A percentile compares a stretch with the other conserved stretches of the same genome.
These are phyloP conservation scores for Hydriomena furcata DNA, from an alignment of 2,888 invertebrate species.

Conservation along the genomic window DNA sequence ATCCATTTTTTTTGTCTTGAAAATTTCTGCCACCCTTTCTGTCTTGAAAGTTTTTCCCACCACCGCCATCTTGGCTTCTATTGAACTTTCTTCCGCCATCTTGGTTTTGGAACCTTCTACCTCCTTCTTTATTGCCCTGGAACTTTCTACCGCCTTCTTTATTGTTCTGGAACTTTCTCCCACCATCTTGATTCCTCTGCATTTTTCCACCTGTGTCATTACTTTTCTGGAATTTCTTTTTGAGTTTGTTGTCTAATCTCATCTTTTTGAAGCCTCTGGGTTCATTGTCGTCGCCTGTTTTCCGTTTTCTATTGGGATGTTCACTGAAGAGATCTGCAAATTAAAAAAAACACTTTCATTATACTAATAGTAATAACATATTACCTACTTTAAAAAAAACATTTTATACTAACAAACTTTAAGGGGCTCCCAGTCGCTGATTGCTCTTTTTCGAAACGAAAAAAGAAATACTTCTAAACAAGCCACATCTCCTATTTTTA, in stretches of 20 bases:
- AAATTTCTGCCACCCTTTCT: conserved; percentile 42
- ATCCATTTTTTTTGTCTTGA: conserved; percentile 41
- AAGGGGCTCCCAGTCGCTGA: no score
- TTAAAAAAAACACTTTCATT: neutral
- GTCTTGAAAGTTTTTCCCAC: conserved; percentile 30
- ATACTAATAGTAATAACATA: no score
- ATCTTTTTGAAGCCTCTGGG: conserved; percentile 74
- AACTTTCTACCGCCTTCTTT: conserved; percentile 30
- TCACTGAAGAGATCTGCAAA: conserved; percentile 66
- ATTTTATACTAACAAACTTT: no score
- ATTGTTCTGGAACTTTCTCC: conserved; percentile 23
- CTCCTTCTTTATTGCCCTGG: conserved; percentile 41
- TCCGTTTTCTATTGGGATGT: conserved; percentile 61
- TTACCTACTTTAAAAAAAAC: no score
- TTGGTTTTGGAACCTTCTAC: conserved; percentile 42
- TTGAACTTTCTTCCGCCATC: conserved; percentile 45
- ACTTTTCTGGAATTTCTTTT: conserved; percentile 65
- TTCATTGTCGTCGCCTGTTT: conserved; percentile 55
- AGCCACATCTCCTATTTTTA: no score
- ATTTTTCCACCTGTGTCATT: conserved; percentile 39
- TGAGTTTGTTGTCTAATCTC: conserved; percentile 68
- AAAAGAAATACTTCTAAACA: no score
- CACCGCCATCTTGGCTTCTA: conserved; percentile 32
- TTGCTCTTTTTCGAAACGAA: no score
- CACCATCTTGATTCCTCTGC: conserved; percentile 22